Evolutionary conservation across 2,113 vertebrate species (phyloP).

Genomic region (Fregetta grallaria): DNA sequence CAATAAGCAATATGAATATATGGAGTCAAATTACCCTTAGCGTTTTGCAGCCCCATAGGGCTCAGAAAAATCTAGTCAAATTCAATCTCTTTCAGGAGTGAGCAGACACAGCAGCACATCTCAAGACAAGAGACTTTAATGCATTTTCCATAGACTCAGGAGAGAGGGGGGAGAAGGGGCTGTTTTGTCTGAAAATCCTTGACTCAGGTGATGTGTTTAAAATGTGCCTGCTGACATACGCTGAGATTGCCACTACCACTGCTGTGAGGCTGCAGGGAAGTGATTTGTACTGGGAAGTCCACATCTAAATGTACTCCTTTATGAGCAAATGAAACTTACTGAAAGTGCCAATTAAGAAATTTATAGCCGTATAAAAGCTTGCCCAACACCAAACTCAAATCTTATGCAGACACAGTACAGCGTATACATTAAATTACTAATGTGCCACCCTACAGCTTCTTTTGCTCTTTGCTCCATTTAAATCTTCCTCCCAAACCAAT

Average conservation of each 20-base stretch:
- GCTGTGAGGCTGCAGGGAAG: background rate
- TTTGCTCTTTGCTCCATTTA: background rate
- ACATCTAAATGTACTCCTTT: background rate
- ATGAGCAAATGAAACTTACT: background rate
- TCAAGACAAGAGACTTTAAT: conserved; percentile 11
- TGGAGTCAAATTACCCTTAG: background rate
- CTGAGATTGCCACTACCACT: background rate
- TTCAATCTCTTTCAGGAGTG: background rate
- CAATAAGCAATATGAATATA: background rate
- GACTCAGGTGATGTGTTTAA: background rate
- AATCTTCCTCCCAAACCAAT: background rate
- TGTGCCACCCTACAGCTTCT: background rate
- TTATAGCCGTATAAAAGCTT: background rate
- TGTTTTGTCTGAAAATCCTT: conserved; percentile 13
- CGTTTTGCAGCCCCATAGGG: fast-evolving
- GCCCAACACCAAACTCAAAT: background rate
- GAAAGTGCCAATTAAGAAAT: conserved; percentile 5
- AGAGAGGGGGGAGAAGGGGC: background rate
- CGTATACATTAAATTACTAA: background rate
- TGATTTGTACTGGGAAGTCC: background rate
- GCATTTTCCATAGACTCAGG: background rate
- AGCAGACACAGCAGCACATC: background rate
- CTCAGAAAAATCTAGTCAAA: background rate
- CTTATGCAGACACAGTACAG: background rate
- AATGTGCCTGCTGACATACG: fast-evolving